Base-by-base conservation (phyloP, 2,797 vertebrate genomes). In the Betta splendens region DNA sequence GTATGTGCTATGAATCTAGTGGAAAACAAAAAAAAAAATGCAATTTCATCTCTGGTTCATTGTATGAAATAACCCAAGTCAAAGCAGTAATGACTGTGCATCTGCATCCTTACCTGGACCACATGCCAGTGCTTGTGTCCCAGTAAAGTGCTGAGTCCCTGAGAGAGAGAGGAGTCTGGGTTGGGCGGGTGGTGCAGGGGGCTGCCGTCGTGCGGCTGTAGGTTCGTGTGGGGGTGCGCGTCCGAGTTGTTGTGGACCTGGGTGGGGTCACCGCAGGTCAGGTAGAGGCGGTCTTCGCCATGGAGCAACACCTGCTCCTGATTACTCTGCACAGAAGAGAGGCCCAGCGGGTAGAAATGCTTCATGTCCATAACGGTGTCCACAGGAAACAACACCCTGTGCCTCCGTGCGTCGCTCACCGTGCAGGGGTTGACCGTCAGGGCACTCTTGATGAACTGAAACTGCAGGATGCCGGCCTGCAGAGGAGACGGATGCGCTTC, bases 121-220 rank as follows among this genome's bases (percentile, higher is more conserved):
- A 98, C 94, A 20, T 98, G 97, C 97, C 97, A 99, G 86, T 99
- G 98, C 76, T 96, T 94, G 89, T 99, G 96, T 81, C 97, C 97
- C 77, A 99, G 91, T 96, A 99, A 98, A 96, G 96, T 96, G 95
- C 96, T 98, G 93, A 98, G 94, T 87, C 95, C 95, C 93, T 95
- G 96, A 94, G 96, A 94, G 90, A 94, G 91, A 63, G 93, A 85
- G 81, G 90, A 87, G 53, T 91, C 85, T 48, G 90, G 65, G 85
- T 89, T 55, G 88, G 90, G 81, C 21, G 87, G 89, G 13, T 89
- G 92, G 70, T 90, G 89, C 79, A 89, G 89, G 0, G 89, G 91
- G 81, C 88, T 92, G 82, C 88, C 88, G 53, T 94, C 94, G 15
- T 22, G 83, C 35, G 83, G 91, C 68, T 93, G 91, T 21, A 79